Base-by-base conservation (phyloP, 2,113 vertebrate species). In the Callithrix jacchus region DNA sequence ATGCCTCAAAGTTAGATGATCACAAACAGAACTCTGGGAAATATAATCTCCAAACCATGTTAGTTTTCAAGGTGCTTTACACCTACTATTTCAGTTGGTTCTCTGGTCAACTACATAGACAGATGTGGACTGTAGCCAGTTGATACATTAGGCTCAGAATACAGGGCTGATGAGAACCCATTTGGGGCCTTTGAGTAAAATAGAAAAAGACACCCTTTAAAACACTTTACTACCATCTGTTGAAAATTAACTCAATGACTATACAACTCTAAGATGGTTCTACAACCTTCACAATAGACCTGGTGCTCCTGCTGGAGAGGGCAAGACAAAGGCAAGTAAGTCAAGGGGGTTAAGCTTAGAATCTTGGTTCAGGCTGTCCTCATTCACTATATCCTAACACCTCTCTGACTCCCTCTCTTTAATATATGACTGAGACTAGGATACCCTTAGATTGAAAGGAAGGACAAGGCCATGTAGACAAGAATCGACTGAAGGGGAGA, bases 131-230 rank as follows among this genome's bases (percentile, higher is more conserved):
- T 66, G 52, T 86, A 54, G 86, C 42, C 42, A 30, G 93, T 91
- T 89, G 91, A 68, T 37, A 80, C 52, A 89, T 58, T 56, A 89
- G 40, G 30, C 45, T 95, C 71, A 77, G 66, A 82, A 61, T 91
- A 6, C 10, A 70, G 80, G 71, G 17, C 30, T 80, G 30, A 47
- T 87, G 21, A 37, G 42, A 68, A 49, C 10, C 37, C 70, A 47
- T 84, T 64, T 49, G 37, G 16, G 30, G 58, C 14, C 42, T 81
- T 84, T 49, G 64, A 42, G 45, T 70, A 16, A 84, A 87, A 87
- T 52, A 47, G 1, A 17, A 64, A 79, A 47, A 77, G 0, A 40
- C 4, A 35, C 30, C 30, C 20, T 52, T 74, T 79, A 79, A 74
- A 68, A 88, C 17, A 42, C 10, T 68, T 81, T 47, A 37, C 49